Percentiles rank a stretch among this genome's conserved stretches.
These are phyloP conservation scores for Oriolus oriolus DNA, from an alignment of 2,113 vertebrate species.

Conservation along the genomic window DNA sequence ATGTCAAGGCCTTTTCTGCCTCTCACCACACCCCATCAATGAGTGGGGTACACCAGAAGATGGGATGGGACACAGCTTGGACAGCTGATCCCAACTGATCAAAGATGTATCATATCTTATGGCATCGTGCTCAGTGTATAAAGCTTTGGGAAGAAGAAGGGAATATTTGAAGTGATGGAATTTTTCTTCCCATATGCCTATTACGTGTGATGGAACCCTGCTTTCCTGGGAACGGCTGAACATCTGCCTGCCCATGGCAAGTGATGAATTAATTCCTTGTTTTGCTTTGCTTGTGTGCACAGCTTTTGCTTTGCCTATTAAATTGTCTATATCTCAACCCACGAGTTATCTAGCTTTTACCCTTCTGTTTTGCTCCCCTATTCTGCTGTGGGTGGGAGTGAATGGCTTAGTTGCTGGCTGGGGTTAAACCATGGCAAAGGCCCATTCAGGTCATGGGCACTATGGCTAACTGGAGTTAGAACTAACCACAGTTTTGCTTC, in stretches of 20 bases:
- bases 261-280: neutral
- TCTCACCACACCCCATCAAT: neutral
- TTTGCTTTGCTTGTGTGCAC: fast-evolving
- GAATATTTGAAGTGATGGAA: neutral
- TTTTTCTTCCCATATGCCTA: neutral
- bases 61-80: neutral
- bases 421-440: neutral
- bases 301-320: neutral
- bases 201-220: fast-evolving
- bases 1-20: neutral
- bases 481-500: neutral
- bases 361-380: neutral
- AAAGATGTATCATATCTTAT: neutral
- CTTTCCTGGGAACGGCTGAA: neutral
- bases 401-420: neutral
- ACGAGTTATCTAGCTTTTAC: neutral
- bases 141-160: neutral
- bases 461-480: neutral
- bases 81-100: neutral
- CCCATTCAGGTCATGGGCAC: neutral
- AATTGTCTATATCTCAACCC: neutral
- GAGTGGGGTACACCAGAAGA: fast-evolving
- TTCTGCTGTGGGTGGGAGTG: neutral
- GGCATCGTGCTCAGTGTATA: neutral
- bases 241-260: neutral